Conservation (phyloP, 2,113 vertebrate genomes). For the Ramphastos sulfuratus region DNA sequence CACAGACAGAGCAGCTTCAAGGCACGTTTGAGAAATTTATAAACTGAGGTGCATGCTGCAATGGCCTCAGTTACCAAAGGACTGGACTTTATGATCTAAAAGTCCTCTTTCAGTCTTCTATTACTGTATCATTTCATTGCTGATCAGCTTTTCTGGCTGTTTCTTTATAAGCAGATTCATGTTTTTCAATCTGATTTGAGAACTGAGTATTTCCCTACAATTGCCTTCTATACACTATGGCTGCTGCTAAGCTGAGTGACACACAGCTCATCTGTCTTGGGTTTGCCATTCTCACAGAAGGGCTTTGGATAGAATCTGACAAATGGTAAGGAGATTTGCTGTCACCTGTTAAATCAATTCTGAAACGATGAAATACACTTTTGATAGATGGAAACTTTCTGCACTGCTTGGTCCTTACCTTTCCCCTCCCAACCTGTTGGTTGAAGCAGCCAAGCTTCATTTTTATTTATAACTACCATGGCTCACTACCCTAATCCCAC, state of each 20-base stretch:
- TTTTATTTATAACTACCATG: not conserved
- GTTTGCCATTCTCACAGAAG: not conserved
- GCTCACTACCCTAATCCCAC: not conserved
- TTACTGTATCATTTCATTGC: conserved; percentile 10
- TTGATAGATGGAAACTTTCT: not conserved
- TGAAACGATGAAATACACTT: not conserved
- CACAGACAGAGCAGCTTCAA: conserved; percentile 4
- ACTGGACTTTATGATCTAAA: not conserved
- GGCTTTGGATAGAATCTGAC: not conserved
- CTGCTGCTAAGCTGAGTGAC: not conserved
- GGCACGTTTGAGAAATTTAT: conserved; percentile 28
- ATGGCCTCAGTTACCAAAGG: conserved; percentile 2
- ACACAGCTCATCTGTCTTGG: not conserved
- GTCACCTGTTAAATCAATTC: not conserved
- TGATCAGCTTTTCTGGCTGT: not conserved
- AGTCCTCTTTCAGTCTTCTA: not conserved
- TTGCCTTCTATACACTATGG: not conserved
- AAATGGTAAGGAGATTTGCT: not conserved
- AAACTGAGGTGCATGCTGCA: not conserved
- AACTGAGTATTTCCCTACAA: conserved; percentile 30
- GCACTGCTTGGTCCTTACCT: not conserved
- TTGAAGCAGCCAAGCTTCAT: not conserved
- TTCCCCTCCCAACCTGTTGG: not conserved
- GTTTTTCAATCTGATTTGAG: conserved; percentile 37
- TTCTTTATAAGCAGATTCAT: conserved; percentile 30